Evolutionary conservation across 2,113 vertebrate genomes (phyloP).

Genomic region (Gallinago undulata): DNA sequence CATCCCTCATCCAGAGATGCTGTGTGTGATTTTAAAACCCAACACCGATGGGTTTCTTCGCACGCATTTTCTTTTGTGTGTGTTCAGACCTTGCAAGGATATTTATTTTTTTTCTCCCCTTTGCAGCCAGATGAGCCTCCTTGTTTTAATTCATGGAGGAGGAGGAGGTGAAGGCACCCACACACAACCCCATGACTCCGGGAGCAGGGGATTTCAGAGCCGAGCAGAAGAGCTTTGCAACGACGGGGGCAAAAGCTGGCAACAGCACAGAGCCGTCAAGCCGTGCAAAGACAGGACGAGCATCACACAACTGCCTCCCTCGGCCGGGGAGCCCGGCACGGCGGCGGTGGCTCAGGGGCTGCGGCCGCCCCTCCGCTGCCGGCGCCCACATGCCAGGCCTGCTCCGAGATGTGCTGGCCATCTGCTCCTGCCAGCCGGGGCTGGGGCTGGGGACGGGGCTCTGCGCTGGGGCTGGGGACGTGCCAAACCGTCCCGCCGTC

Average conservation of each 20-base stretch:
- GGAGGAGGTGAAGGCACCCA: not conserved
- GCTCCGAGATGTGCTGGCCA: slow-evolving; percentile 62
- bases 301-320: slow-evolving; percentile 59
- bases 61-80: rapidly evolving
- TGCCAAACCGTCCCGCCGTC: slow-evolving; percentile 46
- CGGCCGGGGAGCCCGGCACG: slow-evolving; percentile 36
- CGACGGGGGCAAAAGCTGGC: not conserved
- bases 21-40: not conserved
- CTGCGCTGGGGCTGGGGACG: slow-evolving; percentile 40
- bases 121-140: rapidly evolving
- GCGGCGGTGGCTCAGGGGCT: not conserved
- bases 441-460: slow-evolving; percentile 39
- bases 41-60: rapidly evolving
- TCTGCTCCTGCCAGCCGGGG: slow-evolving; percentile 68
- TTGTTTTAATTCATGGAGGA: not conserved
- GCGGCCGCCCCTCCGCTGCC: slow-evolving; percentile 17
- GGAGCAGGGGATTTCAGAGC: not conserved
- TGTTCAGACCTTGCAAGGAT: rapidly evolving
- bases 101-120: not conserved
- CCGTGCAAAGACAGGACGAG: not conserved
- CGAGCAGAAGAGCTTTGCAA: not conserved
- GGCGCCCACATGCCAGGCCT: slow-evolving; percentile 59
- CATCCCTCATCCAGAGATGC: rapidly evolving
- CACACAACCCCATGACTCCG: rapidly evolving
- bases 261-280: slow-evolving; percentile 25